Evolutionary conservation across 1,140 invertebrate genomes (phyloP).

Genomic region (Chlorops oryzae): DNA sequence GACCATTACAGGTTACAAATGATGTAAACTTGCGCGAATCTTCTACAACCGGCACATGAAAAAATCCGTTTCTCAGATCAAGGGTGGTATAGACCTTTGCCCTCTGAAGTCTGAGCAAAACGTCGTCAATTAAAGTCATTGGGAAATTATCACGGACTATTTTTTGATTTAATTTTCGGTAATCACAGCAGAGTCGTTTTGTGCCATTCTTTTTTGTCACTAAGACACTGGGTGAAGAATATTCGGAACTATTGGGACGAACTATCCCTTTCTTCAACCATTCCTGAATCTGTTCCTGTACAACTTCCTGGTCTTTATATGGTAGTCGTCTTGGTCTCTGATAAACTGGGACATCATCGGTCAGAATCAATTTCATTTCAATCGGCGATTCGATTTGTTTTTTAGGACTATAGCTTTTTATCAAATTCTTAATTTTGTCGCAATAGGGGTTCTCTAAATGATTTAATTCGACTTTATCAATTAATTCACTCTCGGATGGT

Average conservation of each 20-base stretch:
- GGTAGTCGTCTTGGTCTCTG: slow-evolving; percentile 31
- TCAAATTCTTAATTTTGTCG: too few relatives aligned
- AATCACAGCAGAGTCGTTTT: too few relatives aligned
- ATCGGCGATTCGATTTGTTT: neutral
- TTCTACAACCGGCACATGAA: slow-evolving; percentile 38
- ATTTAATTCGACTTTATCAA: too few relatives aligned
- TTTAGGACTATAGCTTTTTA: slow-evolving; percentile 1
- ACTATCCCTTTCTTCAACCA: slow-evolving; percentile 36
- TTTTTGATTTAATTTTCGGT: too few relatives aligned
- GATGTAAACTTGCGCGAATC: slow-evolving; percentile 36
- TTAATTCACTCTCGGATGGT: too few relatives aligned
- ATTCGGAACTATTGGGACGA: slow-evolving; percentile 17
- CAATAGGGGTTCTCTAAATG: too few relatives aligned
- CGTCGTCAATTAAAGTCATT: too few relatives aligned
- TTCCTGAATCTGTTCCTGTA: slow-evolving; percentile 32
- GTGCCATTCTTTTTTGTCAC: too few relatives aligned
- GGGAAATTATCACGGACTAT: too few relatives aligned
- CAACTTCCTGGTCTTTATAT: slow-evolving; percentile 24
- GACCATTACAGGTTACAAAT: slow-evolving; percentile 43
- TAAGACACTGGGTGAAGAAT: slow-evolving; percentile 26
- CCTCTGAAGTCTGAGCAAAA: too few relatives aligned
- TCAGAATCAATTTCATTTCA: slow-evolving; percentile 19
- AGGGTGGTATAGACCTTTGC: slow-evolving; percentile 48
- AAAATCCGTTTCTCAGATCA: slow-evolving; percentile 48
- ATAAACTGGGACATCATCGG: slow-evolving; percentile 24